Evolutionary conservation across 2,797 vertebrate species (phyloP).

Genomic region (Philypnodon macrostomus): DNA sequence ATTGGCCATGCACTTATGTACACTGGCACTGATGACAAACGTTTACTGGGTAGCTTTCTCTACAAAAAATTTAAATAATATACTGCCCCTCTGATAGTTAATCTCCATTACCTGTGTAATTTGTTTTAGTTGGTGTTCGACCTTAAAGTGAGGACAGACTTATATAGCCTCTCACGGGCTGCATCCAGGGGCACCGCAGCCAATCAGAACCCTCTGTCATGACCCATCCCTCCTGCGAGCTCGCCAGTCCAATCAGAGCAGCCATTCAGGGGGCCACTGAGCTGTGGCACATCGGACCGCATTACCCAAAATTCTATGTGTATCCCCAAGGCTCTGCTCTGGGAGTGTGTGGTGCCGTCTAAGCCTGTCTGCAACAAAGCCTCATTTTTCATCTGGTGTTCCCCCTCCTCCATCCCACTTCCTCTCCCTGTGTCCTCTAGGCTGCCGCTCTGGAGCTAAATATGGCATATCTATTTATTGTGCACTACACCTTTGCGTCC

Average conservation of each 20-base stretch:
- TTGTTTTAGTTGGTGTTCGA: constrained; percentile 29
- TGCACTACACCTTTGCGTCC: constrained; percentile 14
- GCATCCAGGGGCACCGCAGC: constrained; percentile 25
- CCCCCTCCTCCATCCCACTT: constrained; percentile 15
- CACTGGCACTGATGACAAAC: too few species aligned
- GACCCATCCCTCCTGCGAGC: constrained; percentile 35
- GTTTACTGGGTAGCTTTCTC: too few species aligned
- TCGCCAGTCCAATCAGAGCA: constrained; percentile 51
- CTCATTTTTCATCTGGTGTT: constrained; percentile 69
- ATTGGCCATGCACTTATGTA: too few species aligned
- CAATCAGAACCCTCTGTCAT: constrained; percentile 35
- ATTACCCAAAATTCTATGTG: constrained; percentile 69
- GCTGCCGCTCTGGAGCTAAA: constrained; percentile 40
- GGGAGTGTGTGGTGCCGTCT: constrained; percentile 53
- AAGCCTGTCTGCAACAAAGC: constrained; percentile 56
- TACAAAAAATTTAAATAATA: too few species aligned
- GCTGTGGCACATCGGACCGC: constrained; percentile 62
- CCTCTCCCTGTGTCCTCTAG: constrained; percentile 24
- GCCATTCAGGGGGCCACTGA: constrained; percentile 64
- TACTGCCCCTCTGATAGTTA: constrained; percentile 26
- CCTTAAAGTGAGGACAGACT: constrained; percentile 54
- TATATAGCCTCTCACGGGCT: constrained; percentile 30
- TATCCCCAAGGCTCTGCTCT: constrained; percentile 56
- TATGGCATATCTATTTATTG: constrained; percentile 47
- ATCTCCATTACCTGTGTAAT: constrained; percentile 10